Evolutionary conservation across 2,113 vertebrate genomes (phyloP).

Genomic region (Rhea pennata): DNA sequence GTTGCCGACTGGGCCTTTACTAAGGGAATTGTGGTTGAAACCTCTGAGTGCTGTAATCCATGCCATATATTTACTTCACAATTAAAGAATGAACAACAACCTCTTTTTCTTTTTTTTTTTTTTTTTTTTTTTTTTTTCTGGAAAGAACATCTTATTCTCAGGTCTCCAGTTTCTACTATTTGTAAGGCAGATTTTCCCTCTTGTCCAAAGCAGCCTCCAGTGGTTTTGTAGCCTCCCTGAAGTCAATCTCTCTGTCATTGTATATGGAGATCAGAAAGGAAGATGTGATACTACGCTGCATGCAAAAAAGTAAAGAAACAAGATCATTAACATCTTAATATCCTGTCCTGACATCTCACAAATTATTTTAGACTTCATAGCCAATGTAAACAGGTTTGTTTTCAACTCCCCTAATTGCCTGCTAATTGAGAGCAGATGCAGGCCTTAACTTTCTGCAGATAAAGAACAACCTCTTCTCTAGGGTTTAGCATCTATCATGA

Average conservation of each 20-base stretch:
- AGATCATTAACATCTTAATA: conserved; percentile 76
- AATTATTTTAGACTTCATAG: conserved; percentile 70
- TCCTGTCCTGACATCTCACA: conserved; percentile 73
- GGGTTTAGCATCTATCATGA: neutral
- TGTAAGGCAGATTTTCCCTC: neutral
- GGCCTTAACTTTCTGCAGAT: conserved; percentile 47
- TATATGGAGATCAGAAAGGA: neutral
- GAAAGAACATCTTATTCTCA: neutral
- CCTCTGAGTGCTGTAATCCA: neutral
- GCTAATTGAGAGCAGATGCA: conserved; percentile 64
- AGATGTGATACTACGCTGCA: neutral
- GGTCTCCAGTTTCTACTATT: neutral
- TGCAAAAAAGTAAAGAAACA: conserved; percentile 29
- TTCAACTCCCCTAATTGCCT: conserved; percentile 66
- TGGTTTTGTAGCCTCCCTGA: conserved; percentile 10
- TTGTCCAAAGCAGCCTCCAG: neutral
- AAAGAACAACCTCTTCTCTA: conserved; percentile 48
- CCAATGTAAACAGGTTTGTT: conserved; percentile 69
- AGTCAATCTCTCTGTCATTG: neutral
- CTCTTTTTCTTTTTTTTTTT: neutral
- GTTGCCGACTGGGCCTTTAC: neutral
- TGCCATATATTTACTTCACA: neutral
- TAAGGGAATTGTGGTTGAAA: neutral
- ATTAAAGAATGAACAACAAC: neutral
- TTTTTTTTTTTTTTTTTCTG: neutral